Evolutionary conservation across 2,797 vertebrate species (phyloP), one percentile per base, ranked within the genome.

Genomic region (Hypotaenidia philippensis): DNA sequence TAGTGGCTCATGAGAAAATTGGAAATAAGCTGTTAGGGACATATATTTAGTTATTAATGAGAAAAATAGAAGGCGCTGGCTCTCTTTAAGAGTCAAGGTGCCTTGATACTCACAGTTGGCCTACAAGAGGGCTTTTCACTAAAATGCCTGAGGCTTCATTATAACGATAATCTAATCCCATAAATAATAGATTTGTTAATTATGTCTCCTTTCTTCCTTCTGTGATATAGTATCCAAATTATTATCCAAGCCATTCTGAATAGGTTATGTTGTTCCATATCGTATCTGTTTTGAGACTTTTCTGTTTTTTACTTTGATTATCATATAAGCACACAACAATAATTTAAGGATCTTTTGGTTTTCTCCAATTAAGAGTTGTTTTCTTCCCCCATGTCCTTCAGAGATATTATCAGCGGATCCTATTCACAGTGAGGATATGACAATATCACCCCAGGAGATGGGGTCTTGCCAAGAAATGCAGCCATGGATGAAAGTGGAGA

Each of bases 401-500:
- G 25, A 65, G 64, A 22, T 88, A 59, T 19, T 65, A 65, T 88
- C 68, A 71, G 57, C 50, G 50, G 22, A 71, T 82, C 32, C 55
- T 87, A 29, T 65, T 92, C 50, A 63, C 36, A 41, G 34, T 47
- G 44, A 79, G 31, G 16, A n/a, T 70, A 57, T 1, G 7, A 27
- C 31, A 71, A 11, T 27, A 57, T 56, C 36, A 36, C 20, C 21
- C 20, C 59, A 68, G 81, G 36, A 92, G 64, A 77, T 40, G 40
- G 71, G 18, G 8, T 57, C 32, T 71, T 83, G 61, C 57, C 91
- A 91, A 65, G 57, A 92, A 89, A 86, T 31, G 71, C 87, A 85
- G 47, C 57, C 72, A 63, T 41, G 49, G 53, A 55, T 87, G 45
- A 66, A 92, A 91, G 79, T 88, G 79, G 85, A 80, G 69, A 93